These are phyloP conservation scores for Paralvinella palmiformis DNA, from an alignment of 1,140 invertebrate species.

Conservation along the genomic window DNA sequence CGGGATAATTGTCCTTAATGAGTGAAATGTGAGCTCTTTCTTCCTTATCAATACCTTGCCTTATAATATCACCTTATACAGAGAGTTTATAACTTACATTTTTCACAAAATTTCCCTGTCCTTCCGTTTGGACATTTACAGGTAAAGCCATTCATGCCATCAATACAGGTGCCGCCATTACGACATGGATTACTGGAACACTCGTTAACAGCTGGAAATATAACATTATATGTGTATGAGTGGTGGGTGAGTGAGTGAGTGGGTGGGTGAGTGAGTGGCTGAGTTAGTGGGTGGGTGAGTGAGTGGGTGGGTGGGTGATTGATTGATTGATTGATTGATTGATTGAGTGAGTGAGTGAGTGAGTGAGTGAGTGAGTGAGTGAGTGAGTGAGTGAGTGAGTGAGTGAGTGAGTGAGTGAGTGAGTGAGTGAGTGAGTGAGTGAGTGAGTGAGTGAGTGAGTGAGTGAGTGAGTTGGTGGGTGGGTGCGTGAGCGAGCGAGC, in stretches of 20 bases:
- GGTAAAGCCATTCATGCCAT: constrained; percentile 4
- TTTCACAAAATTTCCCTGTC: constrained; percentile 12
- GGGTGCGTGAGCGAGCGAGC: too few species aligned
- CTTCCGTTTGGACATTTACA: constrained; percentile 14
- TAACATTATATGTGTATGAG: not conserved
- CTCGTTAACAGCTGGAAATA: not conserved
- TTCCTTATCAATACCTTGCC: too few species aligned
- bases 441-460: too few species aligned
- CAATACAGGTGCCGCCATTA: constrained; percentile 11
- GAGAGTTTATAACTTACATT: not conserved
- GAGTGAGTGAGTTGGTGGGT: too few species aligned
- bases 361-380: too few species aligned
- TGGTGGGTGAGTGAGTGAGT: not conserved
- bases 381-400: too few species aligned
- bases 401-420: too few species aligned
- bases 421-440: too few species aligned
- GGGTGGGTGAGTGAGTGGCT: not conserved
- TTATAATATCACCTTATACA: too few species aligned
- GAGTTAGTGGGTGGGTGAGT: not conserved
- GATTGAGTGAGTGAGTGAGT: too few species aligned
- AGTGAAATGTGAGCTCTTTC: too few species aligned
- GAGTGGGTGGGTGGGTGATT: not conserved
- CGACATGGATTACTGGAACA: constrained; percentile 9
- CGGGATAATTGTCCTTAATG: not conserved
- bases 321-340: too few species aligned